These are phyloP conservation scores for Megaleporinus macrocephalus DNA, from an alignment of 2,113 vertebrate species.

Conservation along the genomic window DNA sequence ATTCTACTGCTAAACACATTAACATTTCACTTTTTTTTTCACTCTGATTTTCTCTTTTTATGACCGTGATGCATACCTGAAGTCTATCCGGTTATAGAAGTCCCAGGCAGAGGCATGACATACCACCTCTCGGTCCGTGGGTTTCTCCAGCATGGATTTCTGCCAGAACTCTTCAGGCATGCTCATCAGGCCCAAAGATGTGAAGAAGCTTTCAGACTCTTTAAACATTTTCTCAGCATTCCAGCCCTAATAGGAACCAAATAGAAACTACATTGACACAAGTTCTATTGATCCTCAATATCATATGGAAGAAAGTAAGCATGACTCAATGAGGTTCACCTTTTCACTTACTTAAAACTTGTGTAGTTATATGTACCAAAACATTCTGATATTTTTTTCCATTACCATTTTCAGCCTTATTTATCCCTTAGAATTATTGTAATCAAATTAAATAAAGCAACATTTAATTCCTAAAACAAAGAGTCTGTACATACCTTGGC, in stretches of 20 bases:
- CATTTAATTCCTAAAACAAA: background rate
- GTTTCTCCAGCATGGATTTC: slow-evolving; percentile 92
- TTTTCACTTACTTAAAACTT: too few species aligned
- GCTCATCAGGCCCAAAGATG: slow-evolving; percentile 80
- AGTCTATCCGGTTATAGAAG: slow-evolving; percentile 96
- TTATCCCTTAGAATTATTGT: too few species aligned
- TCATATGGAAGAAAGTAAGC: too few species aligned
- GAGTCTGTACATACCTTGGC: slow-evolving; percentile 75
- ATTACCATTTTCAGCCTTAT: too few species aligned
- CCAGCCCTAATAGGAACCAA: slow-evolving; percentile 81
- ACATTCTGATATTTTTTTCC: too few species aligned
- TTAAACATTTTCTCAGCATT: slow-evolving; percentile 87
- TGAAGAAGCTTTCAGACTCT: slow-evolving; percentile 92
- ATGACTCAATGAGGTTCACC: too few species aligned
- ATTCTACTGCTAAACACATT: background rate
- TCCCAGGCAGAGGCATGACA: slow-evolving; percentile 98
- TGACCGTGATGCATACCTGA: slow-evolving; percentile 88
- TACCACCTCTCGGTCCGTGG: slow-evolving; percentile 86
- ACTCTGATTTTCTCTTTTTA: background rate
- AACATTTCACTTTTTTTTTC: background rate
- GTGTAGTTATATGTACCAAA: too few species aligned
- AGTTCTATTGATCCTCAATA: too few species aligned
- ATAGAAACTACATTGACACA: background rate
- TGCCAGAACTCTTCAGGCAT: slow-evolving; percentile 94
- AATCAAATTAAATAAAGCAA: too few species aligned